A percentile compares a stretch with the other conserved stretches of the same genome.
phyloP scores from a whole-genome alignment of 2,797 vertebrate species.

The Scolopax bukidnonensis region DNA sequence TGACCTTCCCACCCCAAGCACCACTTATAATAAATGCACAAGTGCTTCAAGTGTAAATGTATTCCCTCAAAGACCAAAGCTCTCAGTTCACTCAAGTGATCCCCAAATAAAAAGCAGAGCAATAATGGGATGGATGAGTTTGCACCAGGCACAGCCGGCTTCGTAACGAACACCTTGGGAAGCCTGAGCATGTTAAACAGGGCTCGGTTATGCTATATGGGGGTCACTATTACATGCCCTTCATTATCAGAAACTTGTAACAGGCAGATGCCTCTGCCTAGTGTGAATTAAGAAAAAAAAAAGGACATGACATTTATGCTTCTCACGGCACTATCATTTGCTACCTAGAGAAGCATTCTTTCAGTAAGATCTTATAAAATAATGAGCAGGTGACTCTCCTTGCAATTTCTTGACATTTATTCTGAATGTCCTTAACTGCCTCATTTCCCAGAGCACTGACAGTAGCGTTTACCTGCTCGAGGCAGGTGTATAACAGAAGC shows the following conservation, averaged over 20 bases:
- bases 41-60: background rate
- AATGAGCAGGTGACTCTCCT: slow-evolving; percentile 42
- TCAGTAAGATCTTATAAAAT: slow-evolving; percentile 29
- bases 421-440: slow-evolving; percentile 2
- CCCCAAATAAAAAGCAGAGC: background rate
- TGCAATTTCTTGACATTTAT: slow-evolving; percentile 48
- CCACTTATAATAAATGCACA: background rate
- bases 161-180: background rate
- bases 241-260: slow-evolving; percentile 10
- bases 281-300: background rate
- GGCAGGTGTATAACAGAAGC: background rate
- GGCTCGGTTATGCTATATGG: background rate
- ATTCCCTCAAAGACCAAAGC: background rate
- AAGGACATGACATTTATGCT: slow-evolving; percentile 11
- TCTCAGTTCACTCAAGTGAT: background rate
- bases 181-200: background rate
- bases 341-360: slow-evolving; percentile 8
- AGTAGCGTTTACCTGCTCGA: background rate
- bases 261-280: background rate
- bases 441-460: background rate
- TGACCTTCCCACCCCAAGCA: background rate
- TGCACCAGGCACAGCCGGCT: background rate
- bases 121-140: background rate
- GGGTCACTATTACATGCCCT: slow-evolving; percentile 13
- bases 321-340: background rate